Conservation (phyloP, 2,888 invertebrate species). For the Tipula confusa region DNA sequence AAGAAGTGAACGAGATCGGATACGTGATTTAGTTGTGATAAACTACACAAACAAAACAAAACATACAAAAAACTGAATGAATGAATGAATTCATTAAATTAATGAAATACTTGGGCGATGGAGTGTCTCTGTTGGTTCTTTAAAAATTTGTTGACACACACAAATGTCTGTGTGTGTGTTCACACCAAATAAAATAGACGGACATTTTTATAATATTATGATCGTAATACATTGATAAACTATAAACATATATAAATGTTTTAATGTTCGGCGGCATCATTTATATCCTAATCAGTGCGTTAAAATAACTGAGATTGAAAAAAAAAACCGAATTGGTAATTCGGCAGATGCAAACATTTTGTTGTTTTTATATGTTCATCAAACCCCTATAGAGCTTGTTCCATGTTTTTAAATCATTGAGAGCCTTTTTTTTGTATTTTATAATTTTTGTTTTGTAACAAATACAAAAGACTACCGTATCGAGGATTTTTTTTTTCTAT, state of each 20-base stretch:
- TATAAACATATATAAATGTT: no score
- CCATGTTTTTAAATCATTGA: slow-evolving; percentile 27
- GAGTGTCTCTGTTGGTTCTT: background rate
- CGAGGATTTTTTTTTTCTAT: background rate
- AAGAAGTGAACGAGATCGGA: background rate
- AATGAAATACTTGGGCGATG: background rate
- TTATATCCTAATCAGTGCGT: background rate
- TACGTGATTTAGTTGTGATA: slow-evolving; percentile 12
- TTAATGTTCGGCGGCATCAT: no score
- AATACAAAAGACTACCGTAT: background rate
- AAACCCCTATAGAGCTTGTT: background rate
- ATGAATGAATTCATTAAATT: slow-evolving; percentile 4
- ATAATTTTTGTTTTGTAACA: slow-evolving; percentile 28
- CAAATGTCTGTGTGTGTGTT: background rate
- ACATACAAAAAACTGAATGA: background rate
- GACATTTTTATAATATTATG: background rate
- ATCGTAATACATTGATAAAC: background rate
- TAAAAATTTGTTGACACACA: background rate
- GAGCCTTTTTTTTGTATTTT: slow-evolving; percentile 27
- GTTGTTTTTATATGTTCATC: slow-evolving; percentile 12
- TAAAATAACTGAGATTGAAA: background rate
- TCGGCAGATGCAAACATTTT: background rate
- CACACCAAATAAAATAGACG: background rate
- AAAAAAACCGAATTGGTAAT: background rate
- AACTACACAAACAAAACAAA: background rate